These are phyloP conservation scores for Neopipo cinnamomea DNA, from an alignment of 2,113 vertebrate genomes.

Conservation along the genomic window DNA sequence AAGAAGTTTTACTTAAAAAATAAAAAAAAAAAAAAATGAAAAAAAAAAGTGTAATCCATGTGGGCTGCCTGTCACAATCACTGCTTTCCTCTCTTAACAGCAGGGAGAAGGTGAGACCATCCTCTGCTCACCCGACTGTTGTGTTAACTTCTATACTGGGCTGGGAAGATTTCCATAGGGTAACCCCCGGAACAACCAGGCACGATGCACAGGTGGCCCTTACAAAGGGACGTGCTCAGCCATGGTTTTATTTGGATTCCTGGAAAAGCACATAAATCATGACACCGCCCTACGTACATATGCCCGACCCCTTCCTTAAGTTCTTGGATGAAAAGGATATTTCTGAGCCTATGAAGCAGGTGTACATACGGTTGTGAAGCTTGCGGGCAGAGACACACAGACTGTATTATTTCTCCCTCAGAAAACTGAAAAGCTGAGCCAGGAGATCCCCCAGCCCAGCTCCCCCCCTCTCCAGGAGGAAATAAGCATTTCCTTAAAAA, in stretches of 20 bases:
- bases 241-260: neutral
- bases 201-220: slow-evolving; percentile 25
- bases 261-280: slow-evolving; percentile 37
- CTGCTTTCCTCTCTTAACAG: slow-evolving; percentile 35
- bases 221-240: neutral
- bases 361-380: neutral
- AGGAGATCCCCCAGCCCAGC: neutral
- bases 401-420: neutral
- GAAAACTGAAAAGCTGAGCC: slow-evolving; percentile 4
- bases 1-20: neutral
- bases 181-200: slow-evolving; percentile 2
- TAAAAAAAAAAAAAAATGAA: neutral
- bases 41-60: neutral
- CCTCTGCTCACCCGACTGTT: slow-evolving; percentile 33
- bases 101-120: slow-evolving; percentile 41
- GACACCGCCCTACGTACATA: neutral
- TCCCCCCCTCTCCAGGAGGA: slow-evolving; percentile 10
- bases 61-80: slow-evolving; percentile 41
- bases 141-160: slow-evolving; percentile 16
- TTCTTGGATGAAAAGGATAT: slow-evolving; percentile 14
- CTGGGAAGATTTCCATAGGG: slow-evolving; percentile 30
- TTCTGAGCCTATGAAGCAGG: slow-evolving; percentile 28
- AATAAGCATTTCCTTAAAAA: slow-evolving; percentile 61
- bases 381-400: neutral
- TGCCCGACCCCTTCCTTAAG: neutral